A percentile compares a stretch with the other conserved stretches of the same genome.
These are phyloP conservation scores for Leptodactylus fallax DNA, from an alignment of 2,797 vertebrate genomes.

Conservation along the genomic window DNA sequence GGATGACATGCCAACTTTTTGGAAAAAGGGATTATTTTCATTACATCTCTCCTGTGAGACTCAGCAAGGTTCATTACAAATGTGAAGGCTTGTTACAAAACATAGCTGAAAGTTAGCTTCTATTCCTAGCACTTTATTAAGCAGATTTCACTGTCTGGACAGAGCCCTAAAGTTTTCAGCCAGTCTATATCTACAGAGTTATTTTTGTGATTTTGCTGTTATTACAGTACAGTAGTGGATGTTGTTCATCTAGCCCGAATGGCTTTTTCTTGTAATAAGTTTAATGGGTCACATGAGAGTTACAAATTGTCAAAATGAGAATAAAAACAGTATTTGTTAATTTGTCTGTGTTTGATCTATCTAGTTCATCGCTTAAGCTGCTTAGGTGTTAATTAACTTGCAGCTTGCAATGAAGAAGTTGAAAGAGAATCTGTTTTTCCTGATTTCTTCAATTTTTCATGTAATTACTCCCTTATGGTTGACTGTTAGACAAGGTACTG, in stretches of 20 bases:
- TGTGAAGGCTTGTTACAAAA: no score
- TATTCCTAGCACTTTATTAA: background rate
- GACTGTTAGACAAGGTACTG: background rate
- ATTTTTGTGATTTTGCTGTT: constrained; percentile 18
- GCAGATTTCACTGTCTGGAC: background rate
- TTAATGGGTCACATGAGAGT: constrained; percentile 14
- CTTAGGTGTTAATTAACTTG: constrained; percentile 52
- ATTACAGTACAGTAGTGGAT: background rate
- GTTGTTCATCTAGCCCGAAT: background rate
- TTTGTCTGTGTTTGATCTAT: constrained; percentile 43
- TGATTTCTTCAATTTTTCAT: background rate
- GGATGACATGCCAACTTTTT: no score
- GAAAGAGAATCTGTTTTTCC: constrained; percentile 24
- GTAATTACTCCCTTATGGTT: constrained; percentile 34
- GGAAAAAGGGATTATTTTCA: no score
- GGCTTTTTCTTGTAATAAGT: background rate
- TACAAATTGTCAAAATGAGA: constrained; percentile 26
- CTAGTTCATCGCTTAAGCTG: constrained; percentile 42
- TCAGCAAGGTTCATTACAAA: no score
- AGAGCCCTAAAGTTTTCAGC: background rate
- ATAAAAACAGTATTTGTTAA: constrained; percentile 42
- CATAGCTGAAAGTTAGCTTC: no score
- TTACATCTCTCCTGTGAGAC: no score
- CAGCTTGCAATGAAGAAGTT: constrained; percentile 17
- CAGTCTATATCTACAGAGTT: constrained; percentile 2